A percentile compares a stretch with the other conserved stretches of the same genome.
Evolutionary conservation across 2,888 invertebrate species (phyloP).

Genomic region (Aradus depressus): DNA sequence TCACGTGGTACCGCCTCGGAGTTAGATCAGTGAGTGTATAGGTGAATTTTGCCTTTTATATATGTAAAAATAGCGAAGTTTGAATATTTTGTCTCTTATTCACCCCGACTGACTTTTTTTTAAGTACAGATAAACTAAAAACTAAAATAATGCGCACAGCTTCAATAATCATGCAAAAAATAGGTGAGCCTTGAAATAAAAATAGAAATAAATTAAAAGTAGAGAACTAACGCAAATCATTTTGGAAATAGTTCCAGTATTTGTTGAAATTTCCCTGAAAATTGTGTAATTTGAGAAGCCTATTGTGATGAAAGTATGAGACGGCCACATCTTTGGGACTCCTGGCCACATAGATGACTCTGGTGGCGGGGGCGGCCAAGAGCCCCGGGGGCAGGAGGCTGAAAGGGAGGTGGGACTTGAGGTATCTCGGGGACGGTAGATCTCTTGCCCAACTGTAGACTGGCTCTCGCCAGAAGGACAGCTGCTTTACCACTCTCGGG

Average conservation of each 20-base stretch:
- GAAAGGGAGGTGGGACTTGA: conserved; percentile 58
- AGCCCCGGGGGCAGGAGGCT: conserved; percentile 55
- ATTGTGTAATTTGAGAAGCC: conserved; percentile 55
- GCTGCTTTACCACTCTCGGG: conserved; percentile 15
- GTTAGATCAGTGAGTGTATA: too few relatives aligned
- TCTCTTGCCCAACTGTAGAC: conserved; percentile 21
- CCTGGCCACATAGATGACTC: conserved; percentile 70
- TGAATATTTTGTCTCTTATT: too few relatives aligned
- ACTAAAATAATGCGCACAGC: too few relatives aligned
- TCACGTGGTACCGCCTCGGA: too few relatives aligned
- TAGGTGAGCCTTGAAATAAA: too few relatives aligned
- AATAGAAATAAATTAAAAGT: background rate
- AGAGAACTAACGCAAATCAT: conserved; percentile 40
- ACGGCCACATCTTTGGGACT: conserved; percentile 79
- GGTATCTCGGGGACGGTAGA: conserved; percentile 24
- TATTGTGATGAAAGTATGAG: conserved; percentile 70
- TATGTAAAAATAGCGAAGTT: too few relatives aligned
- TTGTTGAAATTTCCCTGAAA: conserved; percentile 55
- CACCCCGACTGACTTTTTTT: too few relatives aligned
- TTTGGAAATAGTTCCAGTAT: conserved; percentile 56
- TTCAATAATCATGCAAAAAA: too few relatives aligned
- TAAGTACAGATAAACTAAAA: too few relatives aligned
- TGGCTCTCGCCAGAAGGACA: conserved; percentile 22
- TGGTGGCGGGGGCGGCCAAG: conserved; percentile 40
- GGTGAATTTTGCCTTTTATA: too few relatives aligned